A percentile compares a stretch with the other conserved stretches of the same genome.
These are phyloP conservation scores for Notarius quadriscutis DNA, from an alignment of 2,113 vertebrate species.

Conservation along the genomic window DNA sequence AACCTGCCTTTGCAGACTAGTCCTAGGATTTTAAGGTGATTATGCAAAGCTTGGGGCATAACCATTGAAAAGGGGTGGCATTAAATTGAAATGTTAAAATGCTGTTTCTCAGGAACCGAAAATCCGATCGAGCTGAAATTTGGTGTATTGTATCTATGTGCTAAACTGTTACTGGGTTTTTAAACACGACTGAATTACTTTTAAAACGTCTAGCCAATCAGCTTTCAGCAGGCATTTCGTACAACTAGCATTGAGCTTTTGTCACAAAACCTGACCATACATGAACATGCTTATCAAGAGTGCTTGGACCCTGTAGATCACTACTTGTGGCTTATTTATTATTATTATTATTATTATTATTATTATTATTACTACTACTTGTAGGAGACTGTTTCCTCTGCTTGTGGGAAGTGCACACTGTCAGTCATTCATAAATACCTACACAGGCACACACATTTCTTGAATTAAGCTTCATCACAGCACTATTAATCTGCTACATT, in stretches of 20 bases:
- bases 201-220: not conserved
- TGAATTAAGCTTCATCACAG: slow-evolving; percentile 34
- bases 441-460: slow-evolving; percentile 20
- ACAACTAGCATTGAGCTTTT: not conserved
- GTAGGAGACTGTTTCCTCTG: slow-evolving; percentile 12
- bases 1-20: not conserved
- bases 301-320: not conserved
- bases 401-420: slow-evolving; percentile 4
- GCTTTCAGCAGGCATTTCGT: not conserved
- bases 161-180: not conserved
- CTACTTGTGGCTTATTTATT: not conserved
- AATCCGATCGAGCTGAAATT: not conserved
- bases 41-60: not conserved
- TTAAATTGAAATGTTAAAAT: not conserved
- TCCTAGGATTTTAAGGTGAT: not conserved
- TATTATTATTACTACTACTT: not conserved
- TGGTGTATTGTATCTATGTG: not conserved
- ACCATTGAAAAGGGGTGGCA: not conserved
- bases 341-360: not conserved
- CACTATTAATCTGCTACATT: slow-evolving; percentile 56
- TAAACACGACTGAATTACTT: not conserved
- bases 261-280: not conserved
- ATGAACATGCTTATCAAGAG: not conserved
- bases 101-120: not conserved
- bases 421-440: not conserved